phyloP scores from a whole-genome alignment of 1,140 invertebrate species.

The Drosophila santomea region DNA sequence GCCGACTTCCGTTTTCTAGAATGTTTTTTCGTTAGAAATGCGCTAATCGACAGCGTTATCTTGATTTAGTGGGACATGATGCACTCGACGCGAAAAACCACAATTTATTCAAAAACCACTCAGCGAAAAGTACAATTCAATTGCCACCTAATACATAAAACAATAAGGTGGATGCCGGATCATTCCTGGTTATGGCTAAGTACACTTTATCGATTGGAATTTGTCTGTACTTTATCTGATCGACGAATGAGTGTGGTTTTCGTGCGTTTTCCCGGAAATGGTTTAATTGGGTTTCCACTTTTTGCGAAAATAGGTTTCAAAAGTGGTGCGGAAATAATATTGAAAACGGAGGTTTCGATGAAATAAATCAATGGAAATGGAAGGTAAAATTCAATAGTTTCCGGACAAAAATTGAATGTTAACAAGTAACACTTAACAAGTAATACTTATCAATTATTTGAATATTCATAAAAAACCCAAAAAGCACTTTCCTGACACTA shows the following conservation, averaged over 20 bases:
- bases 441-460: background rate
- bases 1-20: constrained; percentile 48
- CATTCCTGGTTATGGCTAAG: constrained; percentile 33
- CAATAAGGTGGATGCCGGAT: constrained; percentile 41
- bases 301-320: constrained; percentile 2
- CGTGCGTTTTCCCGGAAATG: constrained; percentile 14
- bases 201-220: constrained; percentile 43
- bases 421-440: no score
- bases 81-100: constrained; percentile 65
- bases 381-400: no score
- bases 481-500: background rate
- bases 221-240: constrained; percentile 8
- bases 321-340: background rate
- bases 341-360: background rate
- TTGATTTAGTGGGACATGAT: constrained; percentile 76
- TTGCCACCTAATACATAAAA: constrained; percentile 30
- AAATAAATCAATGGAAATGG: background rate
- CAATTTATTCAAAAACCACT: constrained; percentile 65
- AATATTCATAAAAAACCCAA: background rate
- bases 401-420: no score
- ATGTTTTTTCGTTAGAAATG: constrained; percentile 59
- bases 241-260: constrained; percentile 2
- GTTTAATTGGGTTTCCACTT: background rate
- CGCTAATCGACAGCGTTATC: constrained; percentile 54
- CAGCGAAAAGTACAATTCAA: constrained; percentile 49